Evolutionary conservation across 2,888 invertebrate genomes (phyloP).

Genomic region (Piscicola geometra): DNA sequence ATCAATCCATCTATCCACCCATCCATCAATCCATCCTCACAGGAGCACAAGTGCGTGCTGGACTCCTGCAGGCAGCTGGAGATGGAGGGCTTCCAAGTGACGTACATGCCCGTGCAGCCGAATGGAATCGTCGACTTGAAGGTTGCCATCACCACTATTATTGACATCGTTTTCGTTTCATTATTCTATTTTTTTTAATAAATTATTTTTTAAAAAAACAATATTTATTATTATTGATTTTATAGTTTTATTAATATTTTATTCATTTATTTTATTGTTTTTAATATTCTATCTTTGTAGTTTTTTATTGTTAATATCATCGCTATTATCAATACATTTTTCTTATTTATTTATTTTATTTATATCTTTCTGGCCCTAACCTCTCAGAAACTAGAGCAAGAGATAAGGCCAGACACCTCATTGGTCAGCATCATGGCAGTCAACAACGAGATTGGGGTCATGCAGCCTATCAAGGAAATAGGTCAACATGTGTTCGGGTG

Average conservation of each 20-base stretch:
- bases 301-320: too few species aligned
- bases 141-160: slow-evolving; percentile 45
- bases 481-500: slow-evolving; percentile 59
- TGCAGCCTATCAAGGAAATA: slow-evolving; percentile 85
- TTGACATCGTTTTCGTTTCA: too few species aligned
- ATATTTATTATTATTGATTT: neutral
- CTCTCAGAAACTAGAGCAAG: slow-evolving; percentile 63
- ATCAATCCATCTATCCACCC: too few species aligned
- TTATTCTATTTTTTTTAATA: too few species aligned
- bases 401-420: slow-evolving; percentile 82
- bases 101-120: slow-evolving; percentile 83
- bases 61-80: slow-evolving; percentile 94
- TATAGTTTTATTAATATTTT: neutral
- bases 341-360: too few species aligned
- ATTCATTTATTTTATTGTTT: neutral
- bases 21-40: too few species aligned
- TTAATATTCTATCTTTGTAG: neutral
- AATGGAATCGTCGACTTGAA: slow-evolving; percentile 77
- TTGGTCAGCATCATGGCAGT: slow-evolving; percentile 94
- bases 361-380: too few species aligned
- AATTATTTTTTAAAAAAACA: too few species aligned
- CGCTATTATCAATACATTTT: too few species aligned
- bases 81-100: slow-evolving; percentile 87
- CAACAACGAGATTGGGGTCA: slow-evolving; percentile 97
- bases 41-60: slow-evolving; percentile 98